Conservation (phyloP, 2,797 vertebrate genomes). For the Remorina albescens region DNA sequence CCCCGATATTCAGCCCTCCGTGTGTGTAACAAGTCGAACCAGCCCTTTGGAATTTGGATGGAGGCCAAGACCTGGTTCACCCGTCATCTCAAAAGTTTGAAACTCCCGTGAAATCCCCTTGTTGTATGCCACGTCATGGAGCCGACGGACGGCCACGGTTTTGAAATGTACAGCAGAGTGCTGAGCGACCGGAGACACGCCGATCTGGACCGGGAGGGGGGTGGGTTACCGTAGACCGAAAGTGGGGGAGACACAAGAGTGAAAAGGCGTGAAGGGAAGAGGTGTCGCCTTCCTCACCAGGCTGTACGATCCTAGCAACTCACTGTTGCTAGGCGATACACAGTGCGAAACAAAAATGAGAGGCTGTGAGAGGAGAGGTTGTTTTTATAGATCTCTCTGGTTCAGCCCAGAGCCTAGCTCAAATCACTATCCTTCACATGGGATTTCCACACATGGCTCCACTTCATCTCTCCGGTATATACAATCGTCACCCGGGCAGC, state of each 20-base stretch:
- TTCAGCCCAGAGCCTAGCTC: background rate
- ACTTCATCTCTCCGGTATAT: conserved; percentile 14
- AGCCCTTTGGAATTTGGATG: background rate
- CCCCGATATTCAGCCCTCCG: background rate
- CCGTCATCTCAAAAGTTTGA: conserved; percentile 56
- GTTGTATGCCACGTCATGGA: conserved; percentile 61
- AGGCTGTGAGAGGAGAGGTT: conserved; percentile 32
- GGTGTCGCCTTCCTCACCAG: conserved; percentile 42
- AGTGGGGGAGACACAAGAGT: background rate
- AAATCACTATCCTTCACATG: conserved; percentile 2
- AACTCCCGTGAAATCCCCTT: background rate
- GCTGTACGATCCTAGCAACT: conserved; percentile 67
- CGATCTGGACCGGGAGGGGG: background rate
- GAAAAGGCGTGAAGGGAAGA: conserved; percentile 6
- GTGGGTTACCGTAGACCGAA: background rate
- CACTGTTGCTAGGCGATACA: conserved; percentile 83
- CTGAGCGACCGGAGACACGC: background rate
- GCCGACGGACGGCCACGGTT: background rate
- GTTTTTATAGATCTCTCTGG: background rate
- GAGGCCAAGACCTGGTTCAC: background rate
- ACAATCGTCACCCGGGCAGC: background rate
- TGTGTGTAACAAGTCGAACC: fast-evolving
- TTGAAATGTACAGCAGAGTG: background rate
- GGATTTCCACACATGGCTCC: conserved; percentile 23
- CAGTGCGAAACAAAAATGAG: conserved; percentile 39